Evolutionary conservation across 2,888 invertebrate species (phyloP).

Genomic region (Amphipyra berbera): DNA sequence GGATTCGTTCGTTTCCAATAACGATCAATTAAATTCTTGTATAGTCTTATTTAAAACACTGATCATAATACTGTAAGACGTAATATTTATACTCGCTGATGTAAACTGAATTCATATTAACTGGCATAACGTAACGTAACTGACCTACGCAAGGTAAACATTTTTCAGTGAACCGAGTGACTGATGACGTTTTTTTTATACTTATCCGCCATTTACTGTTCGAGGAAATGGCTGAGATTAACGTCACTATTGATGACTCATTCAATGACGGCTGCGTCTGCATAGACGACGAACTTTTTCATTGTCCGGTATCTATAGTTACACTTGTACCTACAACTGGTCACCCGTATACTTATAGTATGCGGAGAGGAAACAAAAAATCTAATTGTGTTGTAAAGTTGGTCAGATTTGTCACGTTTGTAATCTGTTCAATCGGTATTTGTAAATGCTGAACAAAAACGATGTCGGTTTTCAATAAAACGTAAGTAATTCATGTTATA

Average conservation of each 20-base stretch:
- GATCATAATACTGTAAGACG: background rate
- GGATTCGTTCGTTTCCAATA: background rate
- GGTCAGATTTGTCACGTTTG: slow-evolving; percentile 30
- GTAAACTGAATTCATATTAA: slow-evolving; percentile 10
- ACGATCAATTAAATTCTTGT: background rate
- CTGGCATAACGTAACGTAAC: slow-evolving; percentile 35
- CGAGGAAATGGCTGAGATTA: slow-evolving; percentile 53
- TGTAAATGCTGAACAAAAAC: slow-evolving; percentile 32
- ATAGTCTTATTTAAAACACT: background rate
- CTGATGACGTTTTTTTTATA: slow-evolving; percentile 54
- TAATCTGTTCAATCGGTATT: slow-evolving; percentile 35
- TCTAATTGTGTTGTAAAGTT: slow-evolving; percentile 26
- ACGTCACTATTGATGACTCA: slow-evolving; percentile 59
- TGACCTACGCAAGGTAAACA: slow-evolving; percentile 63
- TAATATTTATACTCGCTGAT: slow-evolving; percentile 21
- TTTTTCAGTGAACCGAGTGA: slow-evolving; percentile 47
- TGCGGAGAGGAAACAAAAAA: slow-evolving; percentile 31
- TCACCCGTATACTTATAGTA: slow-evolving; percentile 3
- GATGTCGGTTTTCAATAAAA: slow-evolving; percentile 39
- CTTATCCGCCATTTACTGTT: slow-evolving; percentile 51
- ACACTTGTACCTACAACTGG: background rate
- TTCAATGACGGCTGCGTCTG: slow-evolving; percentile 20
- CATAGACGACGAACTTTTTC: slow-evolving; percentile 47
- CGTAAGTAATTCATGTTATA: slow-evolving; percentile 12
- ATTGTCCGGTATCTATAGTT: slow-evolving; percentile 9